Conservation (phyloP, 2,113 vertebrate genomes). For the Nothocercus julius region DNA sequence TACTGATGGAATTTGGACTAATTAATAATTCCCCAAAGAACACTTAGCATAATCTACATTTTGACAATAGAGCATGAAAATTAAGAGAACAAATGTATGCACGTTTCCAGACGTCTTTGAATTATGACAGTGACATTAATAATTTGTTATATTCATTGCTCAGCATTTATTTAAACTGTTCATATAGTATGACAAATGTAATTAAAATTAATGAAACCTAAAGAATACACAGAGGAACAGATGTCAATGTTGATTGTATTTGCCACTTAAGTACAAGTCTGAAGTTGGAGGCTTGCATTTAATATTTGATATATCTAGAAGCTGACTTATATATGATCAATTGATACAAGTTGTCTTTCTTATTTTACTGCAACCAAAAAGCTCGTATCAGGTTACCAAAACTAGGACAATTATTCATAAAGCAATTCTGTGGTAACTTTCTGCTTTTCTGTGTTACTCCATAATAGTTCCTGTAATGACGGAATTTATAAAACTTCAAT, state of each 20-base stretch:
- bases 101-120: conserved; percentile 13
- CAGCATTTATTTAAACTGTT: conserved; percentile 50
- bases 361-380: not conserved
- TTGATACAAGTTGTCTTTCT: not conserved
- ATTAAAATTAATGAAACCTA: conserved; percentile 65
- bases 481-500: not conserved
- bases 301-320: not conserved
- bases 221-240: conserved; percentile 10
- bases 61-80: conserved; percentile 50
- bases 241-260: not conserved
- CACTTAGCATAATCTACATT: conserved; percentile 40
- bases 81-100: conserved; percentile 30
- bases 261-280: not conserved
- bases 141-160: conserved; percentile 37
- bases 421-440: not conserved
- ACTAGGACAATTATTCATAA: not conserved
- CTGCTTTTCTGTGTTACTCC: not conserved
- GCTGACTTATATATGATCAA: not conserved
- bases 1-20: conserved; percentile 4
- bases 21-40: conserved; percentile 22
- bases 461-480: not conserved
- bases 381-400: not conserved
- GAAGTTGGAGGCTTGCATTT: not conserved
- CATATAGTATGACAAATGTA: conserved; percentile 28
- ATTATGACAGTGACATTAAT: conserved; percentile 41